Evolutionary conservation across 2,797 vertebrate species (phyloP).

Genomic region (Pangasius larnaudii): DNA sequence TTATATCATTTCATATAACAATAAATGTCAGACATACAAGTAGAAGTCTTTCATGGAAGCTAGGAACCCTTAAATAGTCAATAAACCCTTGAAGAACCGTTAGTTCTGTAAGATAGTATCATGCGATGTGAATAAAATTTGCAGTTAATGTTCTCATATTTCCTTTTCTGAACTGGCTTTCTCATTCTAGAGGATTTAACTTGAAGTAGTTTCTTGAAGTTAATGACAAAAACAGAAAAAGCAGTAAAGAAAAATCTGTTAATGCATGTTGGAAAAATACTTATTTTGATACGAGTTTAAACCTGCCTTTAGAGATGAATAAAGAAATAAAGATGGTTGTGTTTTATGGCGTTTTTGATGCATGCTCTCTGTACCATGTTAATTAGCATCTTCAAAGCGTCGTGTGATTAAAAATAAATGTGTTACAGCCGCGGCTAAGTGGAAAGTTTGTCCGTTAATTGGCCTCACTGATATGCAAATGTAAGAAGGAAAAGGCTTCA

Average conservation of each 20-base stretch:
- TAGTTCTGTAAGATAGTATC: not conserved
- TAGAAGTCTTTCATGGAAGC: not conserved
- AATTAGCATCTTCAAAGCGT: conserved; percentile 7
- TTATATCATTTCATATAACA: not conserved
- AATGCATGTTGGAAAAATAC: not conserved
- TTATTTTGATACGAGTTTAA: not conserved
- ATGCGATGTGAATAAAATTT: no score
- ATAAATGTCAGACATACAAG: not conserved
- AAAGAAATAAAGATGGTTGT: not conserved
- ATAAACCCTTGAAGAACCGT: not conserved
- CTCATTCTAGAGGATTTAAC: not conserved
- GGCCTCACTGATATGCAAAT: conserved; percentile 1
- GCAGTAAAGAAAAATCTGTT: not conserved
- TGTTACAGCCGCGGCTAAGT: conserved; percentile 1
- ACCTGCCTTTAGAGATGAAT: not conserved
- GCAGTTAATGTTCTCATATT: no score
- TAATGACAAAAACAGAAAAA: not conserved
- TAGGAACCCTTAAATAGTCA: not conserved
- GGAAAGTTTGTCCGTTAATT: conserved; percentile 19
- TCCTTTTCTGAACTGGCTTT: not conserved
- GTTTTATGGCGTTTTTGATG: not conserved
- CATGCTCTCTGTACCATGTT: not conserved
- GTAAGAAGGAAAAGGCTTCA: conserved; percentile 5
- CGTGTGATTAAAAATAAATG: conserved; percentile 20
- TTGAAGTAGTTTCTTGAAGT: not conserved